A percentile compares a stretch with the other conserved stretches of the same genome.
phyloP scores from a whole-genome alignment of 1,140 invertebrate species.

The Euwallacea similis region DNA sequence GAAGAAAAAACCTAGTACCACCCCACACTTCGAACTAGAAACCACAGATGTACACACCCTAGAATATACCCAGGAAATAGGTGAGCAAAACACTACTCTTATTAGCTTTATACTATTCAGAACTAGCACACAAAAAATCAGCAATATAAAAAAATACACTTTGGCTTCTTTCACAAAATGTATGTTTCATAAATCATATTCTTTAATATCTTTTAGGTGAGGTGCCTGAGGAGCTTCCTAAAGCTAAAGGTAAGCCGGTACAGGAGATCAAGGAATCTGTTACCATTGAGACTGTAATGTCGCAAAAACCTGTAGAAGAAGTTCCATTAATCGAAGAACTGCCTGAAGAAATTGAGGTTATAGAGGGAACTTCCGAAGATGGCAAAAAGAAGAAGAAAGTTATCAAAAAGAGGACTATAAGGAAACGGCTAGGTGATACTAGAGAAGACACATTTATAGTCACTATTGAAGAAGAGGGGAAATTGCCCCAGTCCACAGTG shows the following conservation, averaged over 20 bases:
- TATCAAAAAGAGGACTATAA: conserved; percentile 47
- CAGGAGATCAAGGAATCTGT: conserved; percentile 45
- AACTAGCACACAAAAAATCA: too few relatives aligned
- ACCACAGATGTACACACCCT: conserved; percentile 43
- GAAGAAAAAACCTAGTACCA: conserved; percentile 24
- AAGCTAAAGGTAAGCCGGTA: conserved; percentile 37
- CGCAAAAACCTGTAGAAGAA: conserved; percentile 47
- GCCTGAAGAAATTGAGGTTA: conserved; percentile 51
- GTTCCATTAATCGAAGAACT: conserved; percentile 46
- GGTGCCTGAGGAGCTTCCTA: conserved; percentile 22
- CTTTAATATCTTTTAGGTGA: conserved; percentile 41
- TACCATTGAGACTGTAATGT: conserved; percentile 43
- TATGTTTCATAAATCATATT: not conserved
- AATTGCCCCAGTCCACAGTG: conserved; percentile 50
- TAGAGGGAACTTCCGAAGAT: conserved; percentile 42
- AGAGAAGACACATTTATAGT: conserved; percentile 47
- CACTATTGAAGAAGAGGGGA: conserved; percentile 50
- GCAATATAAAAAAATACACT: too few relatives aligned
- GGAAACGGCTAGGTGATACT: conserved; percentile 46
- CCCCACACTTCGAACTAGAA: conserved; percentile 33
- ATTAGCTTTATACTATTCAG: too few relatives aligned
- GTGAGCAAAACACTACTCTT: conserved; percentile 37
- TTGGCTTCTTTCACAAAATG: not conserved
- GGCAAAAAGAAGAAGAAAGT: conserved; percentile 49
- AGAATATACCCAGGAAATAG: conserved; percentile 43